These are phyloP conservation scores for Marmota monax DNA, from an alignment of 2,113 vertebrate genomes.

Conservation along the genomic window DNA sequence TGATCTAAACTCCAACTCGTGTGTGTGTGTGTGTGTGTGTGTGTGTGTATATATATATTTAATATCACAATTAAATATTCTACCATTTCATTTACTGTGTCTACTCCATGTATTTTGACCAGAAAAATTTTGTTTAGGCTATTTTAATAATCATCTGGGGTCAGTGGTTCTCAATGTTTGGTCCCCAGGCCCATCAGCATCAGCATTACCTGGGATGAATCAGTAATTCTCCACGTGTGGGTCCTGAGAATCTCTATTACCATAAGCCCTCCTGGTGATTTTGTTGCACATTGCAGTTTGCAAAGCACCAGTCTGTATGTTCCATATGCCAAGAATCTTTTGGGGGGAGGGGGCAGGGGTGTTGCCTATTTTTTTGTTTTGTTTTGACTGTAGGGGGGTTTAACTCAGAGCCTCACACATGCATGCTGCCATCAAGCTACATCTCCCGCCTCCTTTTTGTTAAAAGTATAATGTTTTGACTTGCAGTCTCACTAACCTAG, in stretches of 20 bases:
- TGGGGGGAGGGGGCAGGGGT: too few species aligned
- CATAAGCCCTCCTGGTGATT: not conserved
- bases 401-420: too few species aligned
- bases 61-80: not conserved
- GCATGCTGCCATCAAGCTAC: too few species aligned
- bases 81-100: not conserved
- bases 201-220: not conserved
- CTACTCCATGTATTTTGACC: slow-evolving; percentile 4
- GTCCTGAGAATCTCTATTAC: not conserved
- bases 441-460: too few species aligned
- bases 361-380: too few species aligned
- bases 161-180: not conserved
- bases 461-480: too few species aligned
- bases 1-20: not conserved
- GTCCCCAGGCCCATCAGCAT: not conserved
- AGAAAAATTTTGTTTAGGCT: not conserved
- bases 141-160: not conserved
- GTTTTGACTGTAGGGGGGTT: too few species aligned
- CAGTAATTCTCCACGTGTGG: not conserved
- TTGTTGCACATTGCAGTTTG: not conserved
- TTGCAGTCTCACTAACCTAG: too few species aligned
- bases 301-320: not conserved
- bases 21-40: fast-evolving
- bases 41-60: not conserved
- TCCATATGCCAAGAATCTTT: not conserved